A percentile compares a stretch with the other conserved stretches of the same genome.
These are phyloP conservation scores for Lucifuga dentata DNA, from an alignment of 2,113 vertebrate species.

Conservation along the genomic window DNA sequence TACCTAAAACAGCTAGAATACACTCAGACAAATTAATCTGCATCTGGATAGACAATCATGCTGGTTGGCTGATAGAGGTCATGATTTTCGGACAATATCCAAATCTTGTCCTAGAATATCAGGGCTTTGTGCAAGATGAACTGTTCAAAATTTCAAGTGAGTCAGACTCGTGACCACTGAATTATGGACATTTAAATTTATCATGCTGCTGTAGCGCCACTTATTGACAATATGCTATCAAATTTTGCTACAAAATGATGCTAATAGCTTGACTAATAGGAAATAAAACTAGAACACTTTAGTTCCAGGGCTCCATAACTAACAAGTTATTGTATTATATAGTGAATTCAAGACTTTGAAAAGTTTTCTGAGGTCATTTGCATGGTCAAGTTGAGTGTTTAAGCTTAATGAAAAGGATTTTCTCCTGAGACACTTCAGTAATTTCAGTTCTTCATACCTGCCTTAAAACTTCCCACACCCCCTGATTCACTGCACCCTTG, in stretches of 20 bases:
- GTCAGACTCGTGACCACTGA: too few relatives aligned
- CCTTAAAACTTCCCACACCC: constrained; percentile 54
- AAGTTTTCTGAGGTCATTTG: constrained; percentile 60
- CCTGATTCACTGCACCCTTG: constrained; percentile 51
- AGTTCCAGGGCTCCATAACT: neutral
- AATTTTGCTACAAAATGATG: neutral
- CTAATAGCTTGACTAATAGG: neutral
- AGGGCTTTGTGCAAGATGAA: too few relatives aligned
- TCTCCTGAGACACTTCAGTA: constrained; percentile 62
- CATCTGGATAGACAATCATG: too few relatives aligned
- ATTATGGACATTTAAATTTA: too few relatives aligned
- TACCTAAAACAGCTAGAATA: constrained; percentile 21
- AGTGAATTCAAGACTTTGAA: constrained; percentile 25
- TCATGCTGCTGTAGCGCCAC: too few relatives aligned
- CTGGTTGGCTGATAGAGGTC: too few relatives aligned
- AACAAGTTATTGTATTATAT: constrained; percentile 13
- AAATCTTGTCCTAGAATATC: too few relatives aligned
- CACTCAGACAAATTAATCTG: constrained; percentile 2
- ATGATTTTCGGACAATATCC: too few relatives aligned
- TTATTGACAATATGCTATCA: too few relatives aligned
- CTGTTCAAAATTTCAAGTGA: too few relatives aligned
- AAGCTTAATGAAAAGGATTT: constrained; percentile 69
- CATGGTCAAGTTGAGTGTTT: constrained; percentile 42
- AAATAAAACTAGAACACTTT: neutral
- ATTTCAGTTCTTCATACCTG: constrained; percentile 71